These are phyloP conservation scores for Platycheirus albimanus DNA, from an alignment of 2,888 invertebrate genomes.

Conservation along the genomic window DNA sequence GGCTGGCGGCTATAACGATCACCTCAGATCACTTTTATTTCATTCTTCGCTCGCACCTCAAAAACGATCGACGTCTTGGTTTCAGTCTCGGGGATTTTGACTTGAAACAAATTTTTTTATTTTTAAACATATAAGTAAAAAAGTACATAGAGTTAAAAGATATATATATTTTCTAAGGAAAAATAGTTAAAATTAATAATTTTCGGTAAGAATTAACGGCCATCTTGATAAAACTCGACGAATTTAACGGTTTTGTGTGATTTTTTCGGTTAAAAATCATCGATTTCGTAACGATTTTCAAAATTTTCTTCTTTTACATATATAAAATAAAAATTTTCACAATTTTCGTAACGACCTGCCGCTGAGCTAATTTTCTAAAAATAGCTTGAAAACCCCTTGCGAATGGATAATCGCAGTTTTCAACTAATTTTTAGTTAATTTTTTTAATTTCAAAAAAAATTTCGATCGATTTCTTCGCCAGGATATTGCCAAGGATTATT, in stretches of 20 bases:
- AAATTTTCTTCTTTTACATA: slow-evolving; percentile 75
- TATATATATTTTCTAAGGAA: slow-evolving; percentile 75
- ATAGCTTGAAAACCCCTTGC: slow-evolving; percentile 76
- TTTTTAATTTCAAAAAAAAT: neutral
- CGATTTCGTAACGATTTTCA: slow-evolving; percentile 79
- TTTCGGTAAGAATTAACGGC: slow-evolving; percentile 66
- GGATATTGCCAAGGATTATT: slow-evolving; percentile 50
- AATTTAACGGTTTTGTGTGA: slow-evolving; percentile 57
- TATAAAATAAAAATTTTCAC: slow-evolving; percentile 75
- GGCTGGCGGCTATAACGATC: slow-evolving; percentile 80
- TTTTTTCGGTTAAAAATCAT: slow-evolving; percentile 75
- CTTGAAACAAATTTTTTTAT: slow-evolving; percentile 80
- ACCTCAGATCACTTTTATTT: slow-evolving; percentile 82
- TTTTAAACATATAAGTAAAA: slow-evolving; percentile 79
- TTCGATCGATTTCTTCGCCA: slow-evolving; percentile 27
- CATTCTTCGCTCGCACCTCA: slow-evolving; percentile 95
- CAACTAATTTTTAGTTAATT: slow-evolving; percentile 26
- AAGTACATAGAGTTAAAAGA: slow-evolving; percentile 72
- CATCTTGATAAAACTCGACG: slow-evolving; percentile 56
- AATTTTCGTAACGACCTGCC: slow-evolving; percentile 71
- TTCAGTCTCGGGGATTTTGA: slow-evolving; percentile 84
- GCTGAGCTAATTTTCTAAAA: slow-evolving; percentile 82
- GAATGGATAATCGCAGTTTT: slow-evolving; percentile 69
- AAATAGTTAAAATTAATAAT: slow-evolving; percentile 76
- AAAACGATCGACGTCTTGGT: slow-evolving; percentile 96